Evolutionary conservation across 2,888 invertebrate species (phyloP).

Genomic region (Cremastobaeus sp.): DNA sequence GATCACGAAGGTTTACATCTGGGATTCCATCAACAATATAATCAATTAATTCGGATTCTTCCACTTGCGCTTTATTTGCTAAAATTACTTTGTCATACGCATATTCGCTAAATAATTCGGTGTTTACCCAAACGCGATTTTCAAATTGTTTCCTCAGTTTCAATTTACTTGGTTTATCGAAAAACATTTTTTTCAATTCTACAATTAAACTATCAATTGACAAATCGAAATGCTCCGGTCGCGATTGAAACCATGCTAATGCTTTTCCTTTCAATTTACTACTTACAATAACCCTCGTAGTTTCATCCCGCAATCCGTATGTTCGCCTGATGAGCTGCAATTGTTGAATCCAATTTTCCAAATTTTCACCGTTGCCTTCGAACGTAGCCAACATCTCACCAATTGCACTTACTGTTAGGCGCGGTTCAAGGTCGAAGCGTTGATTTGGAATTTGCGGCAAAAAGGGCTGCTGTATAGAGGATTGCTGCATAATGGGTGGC

Average conservation of each 20-base stretch:
- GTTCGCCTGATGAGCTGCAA: conserved; percentile 18
- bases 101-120: conserved; percentile 5
- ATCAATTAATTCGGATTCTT: conserved; percentile 45
- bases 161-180: conserved; percentile 14
- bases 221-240: conserved; percentile 33
- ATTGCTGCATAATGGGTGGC: no score
- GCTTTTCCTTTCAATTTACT: conserved; percentile 54
- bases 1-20: conserved; percentile 36
- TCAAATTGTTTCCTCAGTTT: conserved; percentile 31
- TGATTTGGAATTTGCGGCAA: no score
- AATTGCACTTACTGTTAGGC: background rate
- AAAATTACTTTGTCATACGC: conserved; percentile 30
- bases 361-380: conserved; percentile 14
- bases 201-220: conserved; percentile 28
- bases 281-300: conserved; percentile 13
- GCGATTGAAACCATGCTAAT: conserved; percentile 50
- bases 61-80: conserved; percentile 46
- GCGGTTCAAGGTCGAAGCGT: background rate
- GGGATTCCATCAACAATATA: conserved; percentile 54
- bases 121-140: background rate
- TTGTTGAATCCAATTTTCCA: conserved; percentile 37
- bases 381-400: background rate
- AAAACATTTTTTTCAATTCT: conserved; percentile 35
- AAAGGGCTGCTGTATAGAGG: no score
- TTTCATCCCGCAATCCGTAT: conserved; percentile 33